Conservation (phyloP, 2,888 invertebrate genomes). For the Spatulosminthurus flaviceps region DNA sequence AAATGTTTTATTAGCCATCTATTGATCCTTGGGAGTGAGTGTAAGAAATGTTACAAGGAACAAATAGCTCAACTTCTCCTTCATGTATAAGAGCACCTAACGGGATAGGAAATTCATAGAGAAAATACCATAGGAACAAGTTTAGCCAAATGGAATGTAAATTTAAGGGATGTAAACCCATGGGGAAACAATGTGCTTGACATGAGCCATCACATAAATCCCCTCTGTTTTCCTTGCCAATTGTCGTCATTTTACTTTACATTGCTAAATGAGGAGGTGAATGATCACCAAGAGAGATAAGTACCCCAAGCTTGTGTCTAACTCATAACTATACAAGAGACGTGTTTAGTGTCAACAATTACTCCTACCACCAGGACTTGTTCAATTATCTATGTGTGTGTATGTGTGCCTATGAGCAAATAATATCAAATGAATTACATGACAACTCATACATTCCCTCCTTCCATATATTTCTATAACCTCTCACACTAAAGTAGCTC, state of each 20-base stretch:
- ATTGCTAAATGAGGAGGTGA: neutral
- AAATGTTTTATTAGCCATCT: constrained; percentile 49
- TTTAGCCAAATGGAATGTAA: neutral
- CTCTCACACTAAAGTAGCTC: too few species aligned
- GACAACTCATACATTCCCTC: too few species aligned
- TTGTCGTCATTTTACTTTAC: neutral
- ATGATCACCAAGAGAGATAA: neutral
- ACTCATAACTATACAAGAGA: neutral
- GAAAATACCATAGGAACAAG: neutral
- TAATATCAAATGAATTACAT: too few species aligned
- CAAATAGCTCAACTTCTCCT: too few species aligned
- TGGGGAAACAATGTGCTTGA: neutral
- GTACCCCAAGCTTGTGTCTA: neutral
- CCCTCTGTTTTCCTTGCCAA: neutral
- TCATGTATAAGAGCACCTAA: too few species aligned
- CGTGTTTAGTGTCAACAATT: constrained; percentile 6
- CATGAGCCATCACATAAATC: constrained; percentile 4
- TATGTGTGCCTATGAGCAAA: too few species aligned
- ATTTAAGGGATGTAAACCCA: neutral
- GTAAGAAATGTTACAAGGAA: too few species aligned
- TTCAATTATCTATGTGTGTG: too few species aligned
- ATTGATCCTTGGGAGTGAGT: neutral
- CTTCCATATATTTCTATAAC: too few species aligned
- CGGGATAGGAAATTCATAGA: neutral
- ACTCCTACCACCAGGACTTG: neutral